Conservation (phyloP, 1,140 invertebrate genomes). For the Belonocnema kinseyi region DNA sequence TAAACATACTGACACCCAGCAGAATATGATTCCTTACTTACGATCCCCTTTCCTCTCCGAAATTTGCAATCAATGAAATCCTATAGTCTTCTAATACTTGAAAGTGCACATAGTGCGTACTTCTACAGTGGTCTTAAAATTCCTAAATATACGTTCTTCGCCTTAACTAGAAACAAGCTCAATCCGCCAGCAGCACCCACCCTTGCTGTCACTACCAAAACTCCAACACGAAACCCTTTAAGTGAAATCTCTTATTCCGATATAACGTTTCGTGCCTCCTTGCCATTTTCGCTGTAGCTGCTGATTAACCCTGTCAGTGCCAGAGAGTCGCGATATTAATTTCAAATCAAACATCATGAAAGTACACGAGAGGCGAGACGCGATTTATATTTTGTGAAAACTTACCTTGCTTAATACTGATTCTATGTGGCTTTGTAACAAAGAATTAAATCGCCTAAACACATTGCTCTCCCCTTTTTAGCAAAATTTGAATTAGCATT, state of each 20-base stretch:
- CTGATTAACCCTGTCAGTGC: slow-evolving; percentile 76
- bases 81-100: not conserved
- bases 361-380: slow-evolving; percentile 43
- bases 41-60: slow-evolving; percentile 40
- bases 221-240: slow-evolving; percentile 76
- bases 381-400: slow-evolving; percentile 51
- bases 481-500: too few species aligned
- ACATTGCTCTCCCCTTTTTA: too few species aligned
- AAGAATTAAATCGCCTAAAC: too few species aligned
- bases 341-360: slow-evolving; percentile 69
- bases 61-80: not conserved
- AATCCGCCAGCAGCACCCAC: slow-evolving; percentile 46
- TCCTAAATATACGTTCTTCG: slow-evolving; percentile 7
- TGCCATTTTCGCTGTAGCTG: slow-evolving; percentile 62
- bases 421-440: not conserved
- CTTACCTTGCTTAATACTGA: slow-evolving; percentile 19
- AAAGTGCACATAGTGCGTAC: not conserved
- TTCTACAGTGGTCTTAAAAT: not conserved
- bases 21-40: slow-evolving; percentile 71
- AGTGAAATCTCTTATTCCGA: slow-evolving; percentile 76
- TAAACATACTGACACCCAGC: slow-evolving; percentile 68
- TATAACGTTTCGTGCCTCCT: slow-evolving; percentile 69
- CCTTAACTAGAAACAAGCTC: not conserved
- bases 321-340: slow-evolving; percentile 76
- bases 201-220: slow-evolving; percentile 75